Evolutionary conservation across 2,113 vertebrate species (phyloP).

Genomic region (Larimichthys crocea): DNA sequence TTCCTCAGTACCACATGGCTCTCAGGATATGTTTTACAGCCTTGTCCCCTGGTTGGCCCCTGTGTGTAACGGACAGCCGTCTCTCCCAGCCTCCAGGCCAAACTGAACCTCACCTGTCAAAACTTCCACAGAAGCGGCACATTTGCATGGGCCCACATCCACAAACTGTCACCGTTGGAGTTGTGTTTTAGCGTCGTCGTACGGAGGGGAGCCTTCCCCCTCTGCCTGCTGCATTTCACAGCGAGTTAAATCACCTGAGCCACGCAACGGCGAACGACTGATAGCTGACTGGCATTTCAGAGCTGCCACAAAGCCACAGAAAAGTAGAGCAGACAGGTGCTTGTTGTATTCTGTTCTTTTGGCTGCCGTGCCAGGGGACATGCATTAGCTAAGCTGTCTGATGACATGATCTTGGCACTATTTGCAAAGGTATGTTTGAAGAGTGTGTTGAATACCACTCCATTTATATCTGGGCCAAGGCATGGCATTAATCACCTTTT

Average conservation of each 20-base stretch:
- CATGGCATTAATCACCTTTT: constrained; percentile 57
- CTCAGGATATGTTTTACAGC: constrained; percentile 30
- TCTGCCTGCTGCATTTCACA: constrained; percentile 10
- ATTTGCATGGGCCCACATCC: constrained; percentile 80
- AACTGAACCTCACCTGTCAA: constrained; percentile 76
- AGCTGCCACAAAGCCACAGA: constrained; percentile 52
- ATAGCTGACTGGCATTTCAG: constrained; percentile 61
- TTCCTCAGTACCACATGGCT: not conserved
- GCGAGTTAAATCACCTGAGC: constrained; percentile 51
- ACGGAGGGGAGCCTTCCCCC: too few relatives aligned
- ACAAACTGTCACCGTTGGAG: constrained; percentile 62
- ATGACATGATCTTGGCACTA: constrained; percentile 76
- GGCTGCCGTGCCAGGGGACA: constrained; percentile 58
- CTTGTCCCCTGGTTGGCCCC: constrained; percentile 30
- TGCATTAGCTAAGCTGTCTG: constrained; percentile 65
- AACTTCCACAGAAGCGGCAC: constrained; percentile 32
- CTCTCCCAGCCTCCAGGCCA: constrained; percentile 65
- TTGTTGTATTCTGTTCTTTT: constrained; percentile 63
- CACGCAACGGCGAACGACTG: constrained; percentile 24
- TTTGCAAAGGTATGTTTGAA: constrained; percentile 66
- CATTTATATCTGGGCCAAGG: constrained; percentile 60
- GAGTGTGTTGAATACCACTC: constrained; percentile 46
- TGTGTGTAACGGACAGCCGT: constrained; percentile 63
- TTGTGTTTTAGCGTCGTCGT: too few relatives aligned
- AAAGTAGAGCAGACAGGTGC: constrained; percentile 72